phyloP scores from a whole-genome alignment of 2,113 vertebrate genomes.

The Psophia crepitans region DNA sequence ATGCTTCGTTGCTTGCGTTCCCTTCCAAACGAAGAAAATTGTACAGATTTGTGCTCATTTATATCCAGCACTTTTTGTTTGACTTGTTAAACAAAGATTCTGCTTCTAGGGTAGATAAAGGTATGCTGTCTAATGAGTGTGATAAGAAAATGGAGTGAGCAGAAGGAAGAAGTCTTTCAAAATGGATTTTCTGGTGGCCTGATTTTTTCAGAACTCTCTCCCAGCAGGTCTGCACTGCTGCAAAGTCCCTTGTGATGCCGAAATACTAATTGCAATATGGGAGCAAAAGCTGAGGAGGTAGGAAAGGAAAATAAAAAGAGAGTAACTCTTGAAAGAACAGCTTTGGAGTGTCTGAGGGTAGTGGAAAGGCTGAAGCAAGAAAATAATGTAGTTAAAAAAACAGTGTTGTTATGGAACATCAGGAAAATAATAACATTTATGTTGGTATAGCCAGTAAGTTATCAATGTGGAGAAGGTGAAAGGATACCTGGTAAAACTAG shows the following conservation, averaged over 20 bases:
- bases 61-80: neutral
- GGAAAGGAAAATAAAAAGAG: neutral
- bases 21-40: neutral
- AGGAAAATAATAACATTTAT: neutral
- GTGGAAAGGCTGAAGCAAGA: neutral
- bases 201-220: neutral
- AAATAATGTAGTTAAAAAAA: neutral
- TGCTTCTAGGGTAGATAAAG: neutral
- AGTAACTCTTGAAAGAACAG: neutral
- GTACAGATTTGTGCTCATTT: neutral
- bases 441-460: neutral
- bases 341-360: neutral
- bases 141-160: neutral
- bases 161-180: neutral
- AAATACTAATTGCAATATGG: neutral
- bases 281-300: neutral
- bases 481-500: neutral
- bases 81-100: neutral
- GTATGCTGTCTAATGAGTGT: rapidly evolving
- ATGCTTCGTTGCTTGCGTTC: neutral
- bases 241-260: neutral
- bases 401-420: neutral
- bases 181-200: neutral
- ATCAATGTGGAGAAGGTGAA: neutral
- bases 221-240: neutral